These are phyloP conservation scores for Malacoraja senta DNA, from an alignment of 2,797 vertebrate genomes.

Conservation along the genomic window DNA sequence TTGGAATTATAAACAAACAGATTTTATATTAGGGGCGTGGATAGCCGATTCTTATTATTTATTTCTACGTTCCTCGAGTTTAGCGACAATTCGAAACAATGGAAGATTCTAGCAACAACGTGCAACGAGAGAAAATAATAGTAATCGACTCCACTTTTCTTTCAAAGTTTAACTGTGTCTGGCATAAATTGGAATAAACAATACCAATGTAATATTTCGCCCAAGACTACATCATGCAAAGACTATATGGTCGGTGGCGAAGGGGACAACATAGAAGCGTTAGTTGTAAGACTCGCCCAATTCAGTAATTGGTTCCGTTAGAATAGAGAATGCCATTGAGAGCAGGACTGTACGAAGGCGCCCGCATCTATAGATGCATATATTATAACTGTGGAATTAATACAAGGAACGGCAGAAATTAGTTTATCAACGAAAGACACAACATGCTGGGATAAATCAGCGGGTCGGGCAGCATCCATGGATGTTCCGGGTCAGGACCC, in stretches of 20 bases:
- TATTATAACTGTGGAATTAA: too few relatives aligned
- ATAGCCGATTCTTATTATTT: background rate
- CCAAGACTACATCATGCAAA: background rate
- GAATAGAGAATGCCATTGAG: background rate
- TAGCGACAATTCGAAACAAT: background rate
- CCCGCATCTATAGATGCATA: too few relatives aligned
- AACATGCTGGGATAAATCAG: too few relatives aligned
- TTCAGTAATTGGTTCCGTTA: background rate
- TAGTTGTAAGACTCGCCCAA: background rate
- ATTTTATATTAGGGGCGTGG: too few relatives aligned
- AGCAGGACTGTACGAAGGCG: background rate
- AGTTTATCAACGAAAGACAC: too few relatives aligned
- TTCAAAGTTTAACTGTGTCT: background rate
- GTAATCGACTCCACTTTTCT: background rate
- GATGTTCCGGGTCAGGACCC: too few relatives aligned
- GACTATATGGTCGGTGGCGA: background rate
- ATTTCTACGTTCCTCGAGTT: background rate
- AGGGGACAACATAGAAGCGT: too few relatives aligned
- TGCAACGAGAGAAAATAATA: background rate
- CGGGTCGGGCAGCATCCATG: too few relatives aligned
- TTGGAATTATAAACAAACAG: too few relatives aligned
- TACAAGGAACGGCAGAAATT: too few relatives aligned
- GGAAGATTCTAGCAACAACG: background rate
- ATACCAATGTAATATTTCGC: background rate
- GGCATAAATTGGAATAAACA: background rate